Conservation (phyloP, 2,113 vertebrate species). For the Cebus imitator region DNA sequence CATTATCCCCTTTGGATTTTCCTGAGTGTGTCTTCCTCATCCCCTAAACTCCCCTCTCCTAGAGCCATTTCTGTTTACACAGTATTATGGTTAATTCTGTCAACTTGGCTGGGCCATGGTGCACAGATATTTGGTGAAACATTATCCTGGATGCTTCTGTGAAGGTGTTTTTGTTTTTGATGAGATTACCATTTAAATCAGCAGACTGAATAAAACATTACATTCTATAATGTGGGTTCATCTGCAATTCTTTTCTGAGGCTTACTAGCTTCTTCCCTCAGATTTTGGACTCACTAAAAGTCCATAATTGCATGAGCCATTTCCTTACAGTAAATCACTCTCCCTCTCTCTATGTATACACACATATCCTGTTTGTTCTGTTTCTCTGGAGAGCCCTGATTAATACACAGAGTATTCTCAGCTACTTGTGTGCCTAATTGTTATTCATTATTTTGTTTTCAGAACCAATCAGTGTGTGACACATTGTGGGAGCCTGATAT, state of each 20-base stretch:
- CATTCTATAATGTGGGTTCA: not conserved
- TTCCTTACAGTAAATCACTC: not conserved
- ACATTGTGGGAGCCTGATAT: not conserved
- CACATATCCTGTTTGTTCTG: not conserved
- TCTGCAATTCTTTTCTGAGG: not conserved
- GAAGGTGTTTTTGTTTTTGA: not conserved
- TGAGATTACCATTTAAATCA: not conserved
- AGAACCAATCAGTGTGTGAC: not conserved
- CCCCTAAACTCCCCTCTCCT: not conserved
- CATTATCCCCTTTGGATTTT: not conserved
- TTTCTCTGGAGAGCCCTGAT: not conserved
- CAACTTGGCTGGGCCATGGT: not conserved
- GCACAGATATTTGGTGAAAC: not conserved
- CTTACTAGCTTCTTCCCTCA: not conserved
- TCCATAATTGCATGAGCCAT: not conserved
- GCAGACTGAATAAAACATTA: not conserved
- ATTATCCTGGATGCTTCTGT: not conserved
- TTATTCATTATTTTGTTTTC: constrained; percentile 7
- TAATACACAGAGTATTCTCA: not conserved
- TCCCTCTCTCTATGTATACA: not conserved
- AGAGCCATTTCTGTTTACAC: not conserved
- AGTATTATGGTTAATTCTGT: not conserved
- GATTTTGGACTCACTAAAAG: not conserved
- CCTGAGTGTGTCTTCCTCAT: not conserved
- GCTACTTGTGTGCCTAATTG: not conserved